phyloP scores from a whole-genome alignment of 1,140 invertebrate species.

The Drosophila truncata region DNA sequence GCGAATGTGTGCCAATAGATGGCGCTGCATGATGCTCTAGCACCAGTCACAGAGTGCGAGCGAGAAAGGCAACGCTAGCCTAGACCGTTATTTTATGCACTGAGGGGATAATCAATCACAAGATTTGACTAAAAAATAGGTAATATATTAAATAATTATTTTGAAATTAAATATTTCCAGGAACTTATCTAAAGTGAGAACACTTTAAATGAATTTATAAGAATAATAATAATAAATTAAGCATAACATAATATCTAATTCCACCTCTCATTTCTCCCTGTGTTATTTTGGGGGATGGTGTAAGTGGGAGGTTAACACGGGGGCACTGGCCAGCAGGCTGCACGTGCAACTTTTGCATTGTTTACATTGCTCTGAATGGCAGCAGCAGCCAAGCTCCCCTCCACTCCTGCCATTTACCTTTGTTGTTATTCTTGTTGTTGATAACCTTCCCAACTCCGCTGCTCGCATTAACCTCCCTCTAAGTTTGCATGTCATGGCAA shows the following conservation, averaged over 20 bases:
- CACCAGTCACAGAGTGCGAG: slow-evolving; percentile 16
- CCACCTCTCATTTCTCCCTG: slow-evolving; percentile 13
- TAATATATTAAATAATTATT: neutral
- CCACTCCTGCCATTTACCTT: slow-evolving; percentile 20
- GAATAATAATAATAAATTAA: too few relatives aligned
- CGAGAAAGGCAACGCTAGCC: slow-evolving; percentile 18
- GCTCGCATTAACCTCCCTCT: slow-evolving; percentile 55
- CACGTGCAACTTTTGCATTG: slow-evolving; percentile 80
- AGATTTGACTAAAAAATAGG: neutral
- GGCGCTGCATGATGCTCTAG: slow-evolving; percentile 68
- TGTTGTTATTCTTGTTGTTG: slow-evolving; percentile 15
- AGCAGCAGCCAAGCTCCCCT: slow-evolving; percentile 25
- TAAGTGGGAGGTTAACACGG: neutral
- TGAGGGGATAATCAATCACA: slow-evolving; percentile 11
- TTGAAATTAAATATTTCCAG: neutral
- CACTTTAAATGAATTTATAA: too few relatives aligned
- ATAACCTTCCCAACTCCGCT: slow-evolving; percentile 27
- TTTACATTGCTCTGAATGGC: slow-evolving; percentile 67
- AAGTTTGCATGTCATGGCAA: slow-evolving; percentile 59
- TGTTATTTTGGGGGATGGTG: slow-evolving; percentile 4
- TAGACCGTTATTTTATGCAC: slow-evolving; percentile 29
- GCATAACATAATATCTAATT: too few relatives aligned
- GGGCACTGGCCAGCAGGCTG: slow-evolving; percentile 42
- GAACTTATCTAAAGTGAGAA: neutral
- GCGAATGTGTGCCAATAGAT: slow-evolving; percentile 80